A percentile compares a stretch with the other conserved stretches of the same genome.
phyloP scores from a whole-genome alignment of 2,797 vertebrate species.

The Jordanella pulchra region DNA sequence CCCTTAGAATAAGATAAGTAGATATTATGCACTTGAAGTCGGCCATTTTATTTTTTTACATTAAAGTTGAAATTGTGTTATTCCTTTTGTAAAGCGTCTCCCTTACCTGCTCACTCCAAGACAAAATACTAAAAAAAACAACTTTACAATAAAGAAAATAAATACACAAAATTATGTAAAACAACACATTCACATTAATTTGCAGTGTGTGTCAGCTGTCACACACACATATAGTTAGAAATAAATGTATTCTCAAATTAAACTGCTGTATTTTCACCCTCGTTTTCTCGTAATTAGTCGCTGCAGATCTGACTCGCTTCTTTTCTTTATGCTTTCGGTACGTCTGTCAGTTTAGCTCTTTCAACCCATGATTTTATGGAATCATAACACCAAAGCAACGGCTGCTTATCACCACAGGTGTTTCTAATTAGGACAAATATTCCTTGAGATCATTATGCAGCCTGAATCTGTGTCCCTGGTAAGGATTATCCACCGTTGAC shows the following conservation, averaged over 20 bases:
- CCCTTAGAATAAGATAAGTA: background rate
- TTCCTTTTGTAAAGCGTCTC: too few relatives aligned
- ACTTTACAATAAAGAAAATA: background rate
- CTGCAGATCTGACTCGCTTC: background rate
- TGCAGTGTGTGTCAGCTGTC: background rate
- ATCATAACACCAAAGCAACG: background rate
- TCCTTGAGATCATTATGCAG: slow-evolving; percentile 8
- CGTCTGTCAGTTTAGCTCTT: background rate
- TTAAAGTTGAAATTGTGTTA: too few relatives aligned
- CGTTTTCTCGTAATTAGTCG: background rate
- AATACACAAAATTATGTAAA: background rate
- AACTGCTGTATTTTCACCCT: background rate
- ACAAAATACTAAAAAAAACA: background rate
- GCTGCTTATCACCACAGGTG: slow-evolving; percentile 5
- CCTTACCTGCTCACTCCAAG: too few relatives aligned
- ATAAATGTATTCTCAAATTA: background rate
- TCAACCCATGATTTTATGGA: background rate
- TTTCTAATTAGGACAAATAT: background rate
- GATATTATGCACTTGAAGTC: too few relatives aligned
- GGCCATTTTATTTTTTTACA: too few relatives aligned
- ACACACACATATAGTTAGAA: background rate
- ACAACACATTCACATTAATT: background rate
- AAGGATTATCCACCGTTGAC: slow-evolving; percentile 36
- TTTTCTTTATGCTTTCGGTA: background rate
- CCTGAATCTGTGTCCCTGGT: slow-evolving; percentile 22